Conservation (phyloP, 1,140 invertebrate genomes). For the Mercenaria mercenaria region DNA sequence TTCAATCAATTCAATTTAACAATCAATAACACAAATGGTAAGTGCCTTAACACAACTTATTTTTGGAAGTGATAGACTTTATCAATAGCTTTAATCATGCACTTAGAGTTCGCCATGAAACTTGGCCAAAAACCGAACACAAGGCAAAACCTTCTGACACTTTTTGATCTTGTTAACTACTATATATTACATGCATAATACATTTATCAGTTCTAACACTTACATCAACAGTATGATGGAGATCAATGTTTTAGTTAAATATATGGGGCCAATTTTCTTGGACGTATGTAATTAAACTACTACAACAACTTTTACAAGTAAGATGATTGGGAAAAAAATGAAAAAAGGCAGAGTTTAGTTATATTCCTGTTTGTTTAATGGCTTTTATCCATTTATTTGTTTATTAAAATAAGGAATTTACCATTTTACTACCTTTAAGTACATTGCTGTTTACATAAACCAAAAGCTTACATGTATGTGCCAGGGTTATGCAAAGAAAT, state of each 20-base stretch:
- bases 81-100: conserved; percentile 11
- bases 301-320: too few relatives aligned
- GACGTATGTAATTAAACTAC: too few relatives aligned
- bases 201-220: neutral
- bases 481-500: neutral
- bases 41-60: conserved; percentile 1
- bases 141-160: neutral
- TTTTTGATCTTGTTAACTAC: neutral
- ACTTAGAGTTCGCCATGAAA: neutral
- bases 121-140: neutral
- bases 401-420: too few relatives aligned
- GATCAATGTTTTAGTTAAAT: too few relatives aligned
- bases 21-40: neutral
- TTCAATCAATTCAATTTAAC: conserved; percentile 31
- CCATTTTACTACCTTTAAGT: too few relatives aligned
- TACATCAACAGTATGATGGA: neutral
- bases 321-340: too few relatives aligned
- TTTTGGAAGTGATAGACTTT: conserved; percentile 18
- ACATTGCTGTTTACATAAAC: neutral
- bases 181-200: neutral
- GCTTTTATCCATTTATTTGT: too few relatives aligned
- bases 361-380: too few relatives aligned
- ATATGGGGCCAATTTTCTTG: too few relatives aligned
- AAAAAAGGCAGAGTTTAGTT: too few relatives aligned
- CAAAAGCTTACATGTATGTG: neutral